Evolutionary conservation across 1,140 invertebrate species (phyloP), one percentile per base, ranked within the genome.

Genomic region (Euwallacea similis): DNA sequence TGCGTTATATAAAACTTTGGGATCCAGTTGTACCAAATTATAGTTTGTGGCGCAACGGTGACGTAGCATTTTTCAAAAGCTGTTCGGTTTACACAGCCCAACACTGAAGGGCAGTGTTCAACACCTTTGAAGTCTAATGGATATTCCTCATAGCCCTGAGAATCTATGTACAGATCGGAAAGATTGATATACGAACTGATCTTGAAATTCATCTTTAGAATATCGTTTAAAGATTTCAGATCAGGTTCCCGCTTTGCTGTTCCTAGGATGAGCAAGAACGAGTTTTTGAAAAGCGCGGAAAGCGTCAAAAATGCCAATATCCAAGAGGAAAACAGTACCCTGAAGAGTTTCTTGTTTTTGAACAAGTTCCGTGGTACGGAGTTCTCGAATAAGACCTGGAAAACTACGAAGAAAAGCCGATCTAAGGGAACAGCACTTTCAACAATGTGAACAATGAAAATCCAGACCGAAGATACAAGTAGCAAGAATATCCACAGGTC

Each of bases 261-360:
- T 10, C 56, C 68, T 6, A 61, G 43, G 50, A 70, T 70, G 7
- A 70, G 33, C n/a, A 70, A 7, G 7, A 70, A 42, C 7, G 61
- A 54, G 41, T 70, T 70, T 59, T 70, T 70, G 16, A 70, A 70
- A n/a, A 70, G 9, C 42, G 68, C 47, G 4, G 60, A 60, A 43
- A 60, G 7, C 15, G 50, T 42, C 21, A 70, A 13, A 47, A 70
- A 63, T 4, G 56, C 59, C 6, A 70, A 9, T n/a, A 63, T 55
- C 68, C 68, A 70, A 6, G 16, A 33, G 11, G 33, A 2, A 33
- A 70, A 21, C n/a, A 63, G 15, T 16, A 53, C 41, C 56, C 44
- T 69, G 7, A 33, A 56, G 43, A 15, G 15, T n/a, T 16, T 11
- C 21, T 15, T 42, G 6, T 41, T 55, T 13, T 21, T 43, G 50